These are phyloP conservation scores for Conopomorpha cramerella DNA, from an alignment of 1,140 invertebrate species.

Conservation along the genomic window DNA sequence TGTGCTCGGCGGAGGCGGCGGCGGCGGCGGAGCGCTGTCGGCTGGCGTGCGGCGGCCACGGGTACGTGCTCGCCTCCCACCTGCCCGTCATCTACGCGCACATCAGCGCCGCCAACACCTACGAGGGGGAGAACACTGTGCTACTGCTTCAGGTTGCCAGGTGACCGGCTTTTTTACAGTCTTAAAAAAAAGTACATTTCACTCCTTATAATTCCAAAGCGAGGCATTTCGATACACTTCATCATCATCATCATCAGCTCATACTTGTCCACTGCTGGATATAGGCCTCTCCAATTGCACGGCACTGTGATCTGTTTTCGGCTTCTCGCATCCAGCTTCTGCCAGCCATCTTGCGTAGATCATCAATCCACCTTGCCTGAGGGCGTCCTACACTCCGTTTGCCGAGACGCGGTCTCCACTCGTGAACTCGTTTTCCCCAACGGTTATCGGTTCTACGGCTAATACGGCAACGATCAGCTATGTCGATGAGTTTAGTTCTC, in stretches of 20 bases:
- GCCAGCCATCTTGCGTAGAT: no score
- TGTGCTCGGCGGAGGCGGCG: conserved; percentile 74
- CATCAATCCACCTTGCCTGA: no score
- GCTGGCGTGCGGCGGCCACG: conserved; percentile 90
- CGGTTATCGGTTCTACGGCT: no score
- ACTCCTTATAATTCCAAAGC: neutral
- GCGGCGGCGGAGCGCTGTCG: conserved; percentile 77
- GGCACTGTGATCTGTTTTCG: neutral
- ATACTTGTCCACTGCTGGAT: no score
- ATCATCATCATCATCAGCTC: no score
- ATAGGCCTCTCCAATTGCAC: neutral
- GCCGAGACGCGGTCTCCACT: no score
- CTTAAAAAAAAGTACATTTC: neutral
- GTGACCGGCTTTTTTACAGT: conserved; percentile 20
- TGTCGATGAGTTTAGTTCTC: no score
- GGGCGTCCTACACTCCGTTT: no score
- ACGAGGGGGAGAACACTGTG: conserved; percentile 95
- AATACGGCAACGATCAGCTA: no score
- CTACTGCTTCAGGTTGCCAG: conserved; percentile 86
- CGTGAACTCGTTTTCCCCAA: no score
- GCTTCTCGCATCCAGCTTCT: no score
- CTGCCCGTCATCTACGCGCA: conserved; percentile 81
- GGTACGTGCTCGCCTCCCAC: conserved; percentile 85
- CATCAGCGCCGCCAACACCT: conserved; percentile 84
- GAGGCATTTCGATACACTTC: neutral